Percentiles rank a stretch among this genome's conserved stretches.
Conservation (phyloP, 2,113 vertebrate genomes). For the Genyomyrus donnyi region DNA sequence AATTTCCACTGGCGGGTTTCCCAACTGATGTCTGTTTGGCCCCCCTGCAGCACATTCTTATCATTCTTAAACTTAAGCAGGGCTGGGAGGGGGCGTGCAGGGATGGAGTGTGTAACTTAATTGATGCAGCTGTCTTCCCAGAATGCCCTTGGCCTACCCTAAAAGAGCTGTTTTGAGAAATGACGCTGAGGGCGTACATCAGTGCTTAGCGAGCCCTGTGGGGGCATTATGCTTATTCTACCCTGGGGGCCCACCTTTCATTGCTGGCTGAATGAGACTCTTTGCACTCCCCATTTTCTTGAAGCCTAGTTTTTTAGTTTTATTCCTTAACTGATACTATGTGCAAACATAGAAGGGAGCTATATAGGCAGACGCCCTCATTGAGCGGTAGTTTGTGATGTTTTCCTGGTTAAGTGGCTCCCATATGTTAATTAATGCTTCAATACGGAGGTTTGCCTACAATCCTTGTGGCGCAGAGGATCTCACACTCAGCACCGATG, state of each 20-base stretch:
- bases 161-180: neutral
- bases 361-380: neutral
- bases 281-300: neutral
- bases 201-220: neutral
- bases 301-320: neutral
- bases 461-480: neutral
- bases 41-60: constrained; percentile 26
- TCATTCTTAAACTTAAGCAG: constrained; percentile 19
- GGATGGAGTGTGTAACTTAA: neutral
- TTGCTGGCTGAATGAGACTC: neutral
- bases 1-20: constrained; percentile 24
- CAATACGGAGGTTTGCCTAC: neutral
- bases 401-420: neutral
- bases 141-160: neutral
- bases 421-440: neutral
- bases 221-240: neutral
- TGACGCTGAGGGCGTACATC: neutral
- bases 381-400: neutral
- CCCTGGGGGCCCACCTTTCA: neutral
- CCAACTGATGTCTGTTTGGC: constrained; percentile 14
- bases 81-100: neutral
- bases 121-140: neutral
- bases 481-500: neutral
- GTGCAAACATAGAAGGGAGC: neutral
- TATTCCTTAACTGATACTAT: neutral